phyloP scores from a whole-genome alignment of 2,888 invertebrate species.

The Microctonus aethiopoides region DNA sequence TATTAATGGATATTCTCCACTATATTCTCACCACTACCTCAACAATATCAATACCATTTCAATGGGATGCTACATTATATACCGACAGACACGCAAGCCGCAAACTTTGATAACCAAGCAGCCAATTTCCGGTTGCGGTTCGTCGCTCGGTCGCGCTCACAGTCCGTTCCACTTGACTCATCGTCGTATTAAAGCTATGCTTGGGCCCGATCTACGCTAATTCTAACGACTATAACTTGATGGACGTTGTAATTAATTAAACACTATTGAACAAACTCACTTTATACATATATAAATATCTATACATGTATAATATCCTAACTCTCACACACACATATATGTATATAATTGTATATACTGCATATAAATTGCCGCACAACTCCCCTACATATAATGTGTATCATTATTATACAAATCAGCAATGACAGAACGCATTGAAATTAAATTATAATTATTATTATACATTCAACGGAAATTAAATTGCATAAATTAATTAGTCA shows the following conservation, averaged over 20 bases:
- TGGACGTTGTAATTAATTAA: conserved; percentile 30
- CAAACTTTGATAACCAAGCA: conserved; percentile 67
- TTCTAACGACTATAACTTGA: conserved; percentile 33
- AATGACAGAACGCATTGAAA: neutral
- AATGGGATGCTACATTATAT: conserved; percentile 32
- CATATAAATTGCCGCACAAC: too few relatives aligned
- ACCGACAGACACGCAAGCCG: conserved; percentile 65
- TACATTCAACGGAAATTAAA: neutral
- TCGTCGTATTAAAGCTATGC: conserved; percentile 54
- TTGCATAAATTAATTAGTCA: neutral
- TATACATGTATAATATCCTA: neutral
- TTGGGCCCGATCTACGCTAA: conserved; percentile 38
- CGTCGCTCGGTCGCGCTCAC: conserved; percentile 50
- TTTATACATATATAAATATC: neutral
- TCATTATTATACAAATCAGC: neutral
- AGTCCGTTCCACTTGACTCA: conserved; percentile 52
- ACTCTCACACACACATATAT: too few relatives aligned
- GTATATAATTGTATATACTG: too few relatives aligned
- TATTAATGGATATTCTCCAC: conserved; percentile 64
- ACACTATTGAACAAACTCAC: conserved; percentile 7
- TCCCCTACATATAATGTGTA: neutral
- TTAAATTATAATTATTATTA: neutral
- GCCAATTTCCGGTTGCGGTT: conserved; percentile 67
- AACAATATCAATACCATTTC: conserved; percentile 33
- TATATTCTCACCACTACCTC: conserved; percentile 29